Base-by-base conservation (phyloP, 2,797 vertebrate species). In the Cygnus olor region DNA sequence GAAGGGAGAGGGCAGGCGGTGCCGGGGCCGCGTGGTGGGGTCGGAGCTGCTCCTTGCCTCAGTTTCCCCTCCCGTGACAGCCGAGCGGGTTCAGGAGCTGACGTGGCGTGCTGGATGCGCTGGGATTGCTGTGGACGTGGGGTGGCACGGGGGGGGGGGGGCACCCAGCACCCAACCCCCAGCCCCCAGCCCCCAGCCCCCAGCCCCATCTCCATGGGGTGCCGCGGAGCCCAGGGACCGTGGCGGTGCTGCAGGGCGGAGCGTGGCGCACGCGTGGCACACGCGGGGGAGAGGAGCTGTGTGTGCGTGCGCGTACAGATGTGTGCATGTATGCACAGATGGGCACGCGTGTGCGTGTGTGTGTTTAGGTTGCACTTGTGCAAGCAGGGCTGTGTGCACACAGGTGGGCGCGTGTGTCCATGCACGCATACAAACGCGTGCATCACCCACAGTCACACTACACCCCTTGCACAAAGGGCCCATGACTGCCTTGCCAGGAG, bases 1-100 rank as follows among this genome's bases (percentile, higher is more conserved):
- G 24, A 45, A 56, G 30, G 24, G 20, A 2, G 2, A 21, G 51
- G 1, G 21, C 1, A 1, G 24, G 30, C 0, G 0, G 49, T 44
- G 28, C 11, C 4, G 4, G 36, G 28, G 49, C 10, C 1, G 4
- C 19, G 40, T 0, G 3, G 4, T 11, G 36, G 25, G 44, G n/a
- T 21, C 0, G 1, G 53, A 0, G 3, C 32, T 20, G 44, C 7
- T 19, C 81, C 0, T 2, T 91, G 94, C 80, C 90, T 96, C 69
- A 3, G 68, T 93, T 90, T 92, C 69, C 69, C 71, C 56, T 56
- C 32, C 25, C 1, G 2, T 20, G 17, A 18, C 17, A 11, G 54
- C 27, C 9, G 9, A 51, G 49, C 49, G 25, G 49, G 25, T 27
- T 51, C 49, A 51, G 51, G 51, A 53, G 25, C 27, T 28, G 51